Evolutionary conservation across 1,140 invertebrate species (phyloP).

Genomic region (Melitaea cinxia): DNA sequence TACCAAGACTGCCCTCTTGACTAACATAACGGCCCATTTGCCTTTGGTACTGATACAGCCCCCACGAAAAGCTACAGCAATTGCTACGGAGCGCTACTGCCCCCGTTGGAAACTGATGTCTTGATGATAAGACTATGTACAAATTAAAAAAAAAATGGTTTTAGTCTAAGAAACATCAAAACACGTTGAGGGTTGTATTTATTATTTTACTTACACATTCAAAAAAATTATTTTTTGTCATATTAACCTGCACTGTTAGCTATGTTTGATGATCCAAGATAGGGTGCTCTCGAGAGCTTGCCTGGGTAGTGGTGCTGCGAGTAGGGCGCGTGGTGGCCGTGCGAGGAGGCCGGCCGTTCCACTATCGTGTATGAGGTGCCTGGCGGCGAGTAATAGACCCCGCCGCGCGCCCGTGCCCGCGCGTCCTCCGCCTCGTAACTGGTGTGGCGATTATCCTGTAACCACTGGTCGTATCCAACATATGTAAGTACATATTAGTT

Average conservation of each 20-base stretch:
- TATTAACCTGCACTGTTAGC: conserved; percentile 61
- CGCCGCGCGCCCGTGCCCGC: conserved; percentile 77
- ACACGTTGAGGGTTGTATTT: too few species aligned
- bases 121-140: too few species aligned
- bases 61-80: too few species aligned
- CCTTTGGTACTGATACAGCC: too few species aligned
- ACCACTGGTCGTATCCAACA: conserved; percentile 54
- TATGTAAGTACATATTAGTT: conserved; percentile 24
- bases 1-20: too few species aligned
- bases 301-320: conserved; percentile 83
- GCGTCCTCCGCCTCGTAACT: conserved; percentile 76
- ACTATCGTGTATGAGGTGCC: conserved; percentile 93
- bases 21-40: too few species aligned
- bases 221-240: neutral
- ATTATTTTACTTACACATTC: too few species aligned
- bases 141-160: too few species aligned
- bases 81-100: too few species aligned
- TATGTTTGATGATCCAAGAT: conserved; percentile 84
- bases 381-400: conserved; percentile 86
- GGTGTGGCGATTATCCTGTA: conserved; percentile 74
- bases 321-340: conserved; percentile 84
- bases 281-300: conserved; percentile 81
- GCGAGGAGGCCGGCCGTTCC: conserved; percentile 89
- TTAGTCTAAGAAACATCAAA: too few species aligned
- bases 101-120: too few species aligned